A percentile compares a stretch with the other conserved stretches of the same genome.
Conservation (phyloP, 2,113 vertebrate species). For the Sciurus niger region DNA sequence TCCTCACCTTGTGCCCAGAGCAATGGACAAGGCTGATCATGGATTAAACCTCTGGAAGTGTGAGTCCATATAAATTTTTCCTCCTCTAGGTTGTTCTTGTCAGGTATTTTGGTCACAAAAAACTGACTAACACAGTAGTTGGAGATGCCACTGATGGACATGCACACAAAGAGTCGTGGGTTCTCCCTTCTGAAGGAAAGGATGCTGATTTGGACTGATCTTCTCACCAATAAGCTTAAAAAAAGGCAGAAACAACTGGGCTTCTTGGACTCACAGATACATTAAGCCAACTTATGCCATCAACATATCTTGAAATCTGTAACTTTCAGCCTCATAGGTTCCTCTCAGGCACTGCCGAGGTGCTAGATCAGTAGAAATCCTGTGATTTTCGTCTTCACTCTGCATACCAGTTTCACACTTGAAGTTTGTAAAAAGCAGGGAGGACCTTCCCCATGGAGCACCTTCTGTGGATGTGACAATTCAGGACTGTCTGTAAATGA, state of each 20-base stretch:
- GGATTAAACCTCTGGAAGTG: too few relatives aligned
- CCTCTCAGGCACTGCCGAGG: neutral
- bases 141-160: neutral
- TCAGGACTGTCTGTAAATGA: neutral
- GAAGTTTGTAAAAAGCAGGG: neutral
- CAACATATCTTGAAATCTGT: neutral
- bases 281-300: constrained; percentile 6
- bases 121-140: neutral
- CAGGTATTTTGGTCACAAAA: too few relatives aligned
- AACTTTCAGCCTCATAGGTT: neutral
- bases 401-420: neutral
- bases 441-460: neutral
- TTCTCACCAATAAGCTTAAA: constrained; percentile 6
- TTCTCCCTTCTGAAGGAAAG: neutral
- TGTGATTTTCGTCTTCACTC: constrained; percentile 17
- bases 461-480: neutral
- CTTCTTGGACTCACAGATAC: neutral
- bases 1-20: too few relatives aligned
- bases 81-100: too few relatives aligned
- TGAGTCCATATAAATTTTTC: too few relatives aligned
- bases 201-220: neutral
- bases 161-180: neutral
- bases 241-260: constrained; percentile 14
- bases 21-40: too few relatives aligned
- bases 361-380: neutral